Conservation (phyloP, 2,797 vertebrate species). For the Fratercula arctica region DNA sequence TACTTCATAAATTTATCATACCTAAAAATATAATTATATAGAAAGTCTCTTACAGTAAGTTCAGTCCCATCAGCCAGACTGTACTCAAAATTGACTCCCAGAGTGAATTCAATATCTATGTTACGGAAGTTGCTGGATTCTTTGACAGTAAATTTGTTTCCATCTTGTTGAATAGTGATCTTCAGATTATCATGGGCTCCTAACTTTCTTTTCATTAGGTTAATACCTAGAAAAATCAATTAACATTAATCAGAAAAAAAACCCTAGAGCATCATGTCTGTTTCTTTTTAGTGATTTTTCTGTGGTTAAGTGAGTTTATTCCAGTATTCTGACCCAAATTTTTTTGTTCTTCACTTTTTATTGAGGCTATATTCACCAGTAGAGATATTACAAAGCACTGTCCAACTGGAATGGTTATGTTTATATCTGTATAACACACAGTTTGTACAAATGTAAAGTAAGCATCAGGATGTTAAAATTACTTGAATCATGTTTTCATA, state of each 20-base stretch:
- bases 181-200: conserved; percentile 92
- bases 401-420: background rate
- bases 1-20: background rate
- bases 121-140: conserved; percentile 89
- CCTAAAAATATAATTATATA: background rate
- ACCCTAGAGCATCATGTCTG: background rate
- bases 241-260: background rate
- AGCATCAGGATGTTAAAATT: background rate
- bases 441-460: background rate
- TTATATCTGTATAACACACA: background rate
- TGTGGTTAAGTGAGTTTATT: background rate
- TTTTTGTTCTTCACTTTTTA: background rate
- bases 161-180: conserved; percentile 85
- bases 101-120: conserved; percentile 86
- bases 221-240: conserved; percentile 80
- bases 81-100: conserved; percentile 87
- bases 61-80: conserved; percentile 92
- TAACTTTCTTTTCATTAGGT: conserved; percentile 90
- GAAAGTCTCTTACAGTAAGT: conserved; percentile 77
- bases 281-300: background rate
- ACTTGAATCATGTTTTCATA: background rate
- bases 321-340: background rate
- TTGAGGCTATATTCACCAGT: background rate
- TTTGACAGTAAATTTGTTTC: conserved; percentile 86
- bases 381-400: background rate